Conservation (phyloP, 2,888 invertebrate species). For the Nebria brevicollis region DNA sequence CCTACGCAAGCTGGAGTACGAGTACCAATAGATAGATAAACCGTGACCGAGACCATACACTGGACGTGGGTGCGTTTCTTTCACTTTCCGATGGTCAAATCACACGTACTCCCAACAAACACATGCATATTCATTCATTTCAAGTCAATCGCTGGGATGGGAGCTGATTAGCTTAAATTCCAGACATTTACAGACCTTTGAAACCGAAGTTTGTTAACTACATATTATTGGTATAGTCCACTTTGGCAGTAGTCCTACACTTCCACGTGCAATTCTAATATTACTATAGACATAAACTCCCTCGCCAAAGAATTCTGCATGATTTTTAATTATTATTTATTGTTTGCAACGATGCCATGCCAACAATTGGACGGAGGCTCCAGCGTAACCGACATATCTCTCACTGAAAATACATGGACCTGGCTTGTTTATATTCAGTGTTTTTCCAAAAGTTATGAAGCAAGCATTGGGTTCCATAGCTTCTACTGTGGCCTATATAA, state of each 20-base stretch:
- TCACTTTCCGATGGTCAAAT: neutral
- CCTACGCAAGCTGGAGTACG: conserved; percentile 18
- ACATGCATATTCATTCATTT: neutral
- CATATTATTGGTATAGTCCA: neutral
- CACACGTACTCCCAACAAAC: neutral
- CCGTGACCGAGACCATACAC: conserved; percentile 33
- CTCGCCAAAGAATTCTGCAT: neutral
- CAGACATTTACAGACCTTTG: neutral
- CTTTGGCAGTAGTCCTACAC: neutral
- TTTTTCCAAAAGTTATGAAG: neutral
- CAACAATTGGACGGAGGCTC: too few species aligned
- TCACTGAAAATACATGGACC: neutral
- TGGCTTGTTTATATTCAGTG: neutral
- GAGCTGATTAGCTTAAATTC: neutral
- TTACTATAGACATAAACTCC: conserved; percentile 1
- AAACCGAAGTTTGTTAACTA: neutral
- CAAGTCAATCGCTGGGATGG: neutral
- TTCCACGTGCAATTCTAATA: neutral
- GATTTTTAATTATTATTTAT: neutral
- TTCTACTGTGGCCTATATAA: neutral
- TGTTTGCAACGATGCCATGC: neutral
- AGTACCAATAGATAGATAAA: conserved; percentile 19
- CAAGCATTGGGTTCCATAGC: too few species aligned
- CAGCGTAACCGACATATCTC: too few species aligned
- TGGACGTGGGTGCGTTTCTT: conserved; percentile 20